Evolutionary conservation across 2,888 invertebrate species (phyloP).

Genomic region (Erpobdella octoculata): DNA sequence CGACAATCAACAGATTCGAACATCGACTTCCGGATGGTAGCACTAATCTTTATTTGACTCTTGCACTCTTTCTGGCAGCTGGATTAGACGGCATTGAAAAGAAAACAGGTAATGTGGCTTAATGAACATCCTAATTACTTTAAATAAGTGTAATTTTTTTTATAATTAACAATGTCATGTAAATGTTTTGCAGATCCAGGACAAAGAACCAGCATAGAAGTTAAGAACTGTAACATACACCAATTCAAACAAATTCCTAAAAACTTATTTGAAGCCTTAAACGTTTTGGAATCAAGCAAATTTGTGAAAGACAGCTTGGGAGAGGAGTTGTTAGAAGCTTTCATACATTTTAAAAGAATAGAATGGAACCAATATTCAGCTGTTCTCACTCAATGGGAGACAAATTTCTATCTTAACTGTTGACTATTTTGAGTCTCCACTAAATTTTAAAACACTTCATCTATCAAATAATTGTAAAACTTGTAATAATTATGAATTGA

Average conservation of each 20-base stretch:
- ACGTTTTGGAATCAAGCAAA: slow-evolving; percentile 24
- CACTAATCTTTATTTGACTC: slow-evolving; percentile 37
- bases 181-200: neutral
- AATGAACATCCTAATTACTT: neutral
- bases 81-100: slow-evolving; percentile 38
- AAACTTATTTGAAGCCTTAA: slow-evolving; percentile 31
- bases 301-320: slow-evolving; percentile 32
- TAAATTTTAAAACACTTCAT: too few species aligned
- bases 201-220: neutral
- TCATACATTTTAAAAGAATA: slow-evolving; percentile 29
- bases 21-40: slow-evolving; percentile 38
- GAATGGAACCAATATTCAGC: slow-evolving; percentile 34
- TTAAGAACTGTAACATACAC: too few species aligned
- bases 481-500: too few species aligned
- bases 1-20: slow-evolving; percentile 38
- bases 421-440: slow-evolving; percentile 4
- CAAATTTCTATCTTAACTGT: slow-evolving; percentile 36
- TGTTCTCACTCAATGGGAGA: slow-evolving; percentile 34
- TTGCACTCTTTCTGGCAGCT: slow-evolving; percentile 38
- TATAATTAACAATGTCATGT: neutral
- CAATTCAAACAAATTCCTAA: too few species aligned
- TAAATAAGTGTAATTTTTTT: neutral
- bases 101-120: slow-evolving; percentile 32
- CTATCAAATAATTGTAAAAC: too few species aligned
- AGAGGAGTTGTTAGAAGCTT: slow-evolving; percentile 31